Evolutionary conservation across 1,140 invertebrate species (phyloP).

Genomic region (Diorhabda elongata): DNA sequence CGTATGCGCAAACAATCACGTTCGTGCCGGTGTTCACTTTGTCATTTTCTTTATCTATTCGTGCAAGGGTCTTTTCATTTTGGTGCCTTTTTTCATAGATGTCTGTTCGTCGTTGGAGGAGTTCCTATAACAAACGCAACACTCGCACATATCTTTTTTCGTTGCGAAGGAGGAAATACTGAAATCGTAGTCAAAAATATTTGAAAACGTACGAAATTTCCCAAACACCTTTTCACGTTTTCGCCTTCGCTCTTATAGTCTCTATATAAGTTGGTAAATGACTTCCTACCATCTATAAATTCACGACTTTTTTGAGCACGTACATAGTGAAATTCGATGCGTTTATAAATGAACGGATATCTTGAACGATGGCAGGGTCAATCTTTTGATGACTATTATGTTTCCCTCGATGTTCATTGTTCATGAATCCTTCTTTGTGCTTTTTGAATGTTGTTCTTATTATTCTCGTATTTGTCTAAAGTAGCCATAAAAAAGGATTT

Average conservation of each 20-base stretch:
- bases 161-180: conserved; percentile 44
- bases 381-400: conserved; percentile 10
- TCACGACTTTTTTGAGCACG: conserved; percentile 33
- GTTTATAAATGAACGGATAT: conserved; percentile 26
- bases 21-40: conserved; percentile 22
- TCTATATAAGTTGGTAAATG: conserved; percentile 35
- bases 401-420: conserved; percentile 19
- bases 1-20: conserved; percentile 12
- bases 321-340: conserved; percentile 42
- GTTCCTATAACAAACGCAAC: conserved; percentile 42
- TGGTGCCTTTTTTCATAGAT: conserved; percentile 32
- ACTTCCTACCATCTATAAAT: conserved; percentile 42
- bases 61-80: conserved; percentile 25
- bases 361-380: conserved; percentile 24
- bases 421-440: neutral
- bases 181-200: conserved; percentile 39
- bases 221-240: conserved; percentile 18
- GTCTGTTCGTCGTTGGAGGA: conserved; percentile 29
- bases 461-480: neutral
- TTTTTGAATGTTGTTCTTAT: neutral
- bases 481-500: neutral
- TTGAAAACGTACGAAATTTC: conserved; percentile 21
- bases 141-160: conserved; percentile 47
- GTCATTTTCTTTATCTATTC: conserved; percentile 40
- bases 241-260: conserved; percentile 24